phyloP scores from a whole-genome alignment of 2,888 invertebrate species.

The Ditylenchus weischeri region DNA sequence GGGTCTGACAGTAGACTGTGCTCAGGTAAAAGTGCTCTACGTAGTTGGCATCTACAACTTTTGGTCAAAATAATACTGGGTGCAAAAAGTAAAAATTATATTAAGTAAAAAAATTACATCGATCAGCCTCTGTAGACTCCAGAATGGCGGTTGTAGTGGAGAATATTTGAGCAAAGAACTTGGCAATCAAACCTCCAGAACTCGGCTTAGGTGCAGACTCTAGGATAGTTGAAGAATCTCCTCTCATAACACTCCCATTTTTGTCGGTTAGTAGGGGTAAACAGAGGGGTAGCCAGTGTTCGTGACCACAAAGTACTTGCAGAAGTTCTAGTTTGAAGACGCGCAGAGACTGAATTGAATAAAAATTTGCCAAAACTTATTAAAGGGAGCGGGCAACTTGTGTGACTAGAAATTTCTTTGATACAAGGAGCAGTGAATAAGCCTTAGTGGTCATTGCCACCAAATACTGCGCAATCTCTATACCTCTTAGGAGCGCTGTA shows the following conservation, averaged over 20 bases:
- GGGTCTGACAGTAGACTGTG: constrained; percentile 82
- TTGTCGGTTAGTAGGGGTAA: constrained; percentile 74
- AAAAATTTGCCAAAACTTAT: too few relatives aligned
- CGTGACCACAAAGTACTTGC: constrained; percentile 84
- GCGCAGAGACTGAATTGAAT: constrained; percentile 69
- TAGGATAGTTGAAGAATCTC: constrained; percentile 20
- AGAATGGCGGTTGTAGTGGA: constrained; percentile 32
- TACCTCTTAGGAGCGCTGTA: too few relatives aligned
- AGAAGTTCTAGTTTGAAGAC: constrained; percentile 88
- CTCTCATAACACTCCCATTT: constrained; percentile 30
- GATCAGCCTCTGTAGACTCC: constrained; percentile 43
- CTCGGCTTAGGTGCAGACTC: constrained; percentile 4
- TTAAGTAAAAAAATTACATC: too few relatives aligned
- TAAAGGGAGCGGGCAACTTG: too few relatives aligned
- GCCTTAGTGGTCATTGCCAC: too few relatives aligned
- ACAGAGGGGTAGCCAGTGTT: constrained; percentile 88
- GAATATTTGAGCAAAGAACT: constrained; percentile 48
- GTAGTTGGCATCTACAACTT: constrained; percentile 49
- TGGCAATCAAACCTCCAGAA: constrained; percentile 38
- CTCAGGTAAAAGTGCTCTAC: constrained; percentile 64
- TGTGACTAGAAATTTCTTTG: too few relatives aligned
- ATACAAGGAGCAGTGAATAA: too few relatives aligned
- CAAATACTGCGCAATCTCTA: too few relatives aligned
- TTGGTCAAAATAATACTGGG: not conserved
- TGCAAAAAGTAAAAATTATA: not conserved